Base-by-base conservation (phyloP, 1,140 invertebrate species). In the Drosophila nikananu region DNA sequence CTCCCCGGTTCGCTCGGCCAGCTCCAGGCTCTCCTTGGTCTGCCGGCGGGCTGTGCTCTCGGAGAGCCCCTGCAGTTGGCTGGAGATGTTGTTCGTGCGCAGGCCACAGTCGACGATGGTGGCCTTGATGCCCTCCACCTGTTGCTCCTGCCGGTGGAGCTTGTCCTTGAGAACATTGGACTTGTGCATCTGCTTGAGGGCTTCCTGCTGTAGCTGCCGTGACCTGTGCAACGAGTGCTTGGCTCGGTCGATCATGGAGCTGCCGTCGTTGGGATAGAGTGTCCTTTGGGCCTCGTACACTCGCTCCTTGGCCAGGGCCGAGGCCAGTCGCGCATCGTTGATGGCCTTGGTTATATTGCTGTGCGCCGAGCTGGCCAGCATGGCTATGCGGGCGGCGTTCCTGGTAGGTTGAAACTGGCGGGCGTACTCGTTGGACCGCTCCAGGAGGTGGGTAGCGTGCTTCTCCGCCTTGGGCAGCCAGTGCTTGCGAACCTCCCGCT, bases 341-440 rank as follows among this genome's bases (percentile, higher is more conserved):
- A 96, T 96, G 27, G 95, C 95, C 19, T 95, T 90, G 0, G 96
- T 95, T 58, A 99, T 98, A 77, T 96, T 95, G 80, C 97, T 94
- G 92, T 98, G 98, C 0, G 96, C 97, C 59, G 95, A 95, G 44
- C 97, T 97, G 12, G 92, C 92, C 42, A 92, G 23, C 75, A 93
- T 73, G 62, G 92, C 92, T n/a, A 93, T 84, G 32, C 84, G 81
- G 21, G 92, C 92, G 0, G 77, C 91, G 76, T 93, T 91, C 30
- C 90, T 80, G 0, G 92, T 93, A 17, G 92, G 83, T 30, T 93
- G 91, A 58, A 93, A 93, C 61, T 93, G 79, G 5, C 82, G 93
- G 30, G 94, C 93, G 49, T 96, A 95, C 59, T 95, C 94, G 73
- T 95, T 95, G 9, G 96, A 96, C 51, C 95, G 95, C 27, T 94